Percentiles rank a stretch among this genome's conserved stretches.
Conservation (phyloP, 2,888 invertebrate genomes). For the Drosophila macrospina region DNA sequence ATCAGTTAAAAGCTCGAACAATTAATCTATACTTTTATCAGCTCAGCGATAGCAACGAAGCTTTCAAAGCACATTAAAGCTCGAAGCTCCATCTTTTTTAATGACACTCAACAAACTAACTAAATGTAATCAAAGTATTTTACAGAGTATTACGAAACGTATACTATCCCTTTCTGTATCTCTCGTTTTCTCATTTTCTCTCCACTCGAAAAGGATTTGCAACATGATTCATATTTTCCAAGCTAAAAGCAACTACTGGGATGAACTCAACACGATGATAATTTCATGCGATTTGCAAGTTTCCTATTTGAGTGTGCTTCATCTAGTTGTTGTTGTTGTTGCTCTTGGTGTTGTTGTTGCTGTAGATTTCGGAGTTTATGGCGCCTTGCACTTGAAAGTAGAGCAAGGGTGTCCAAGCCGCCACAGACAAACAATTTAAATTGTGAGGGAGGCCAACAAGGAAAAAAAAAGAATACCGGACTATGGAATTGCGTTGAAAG, state of each 20-base stretch:
- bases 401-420: slow-evolving; percentile 48
- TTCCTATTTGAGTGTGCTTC: slow-evolving; percentile 22
- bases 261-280: slow-evolving; percentile 48
- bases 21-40: too few relatives aligned
- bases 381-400: slow-evolving; percentile 59
- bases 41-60: too few relatives aligned
- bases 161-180: too few relatives aligned
- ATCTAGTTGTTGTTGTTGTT: slow-evolving; percentile 8
- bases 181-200: too few relatives aligned
- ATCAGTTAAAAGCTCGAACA: too few relatives aligned
- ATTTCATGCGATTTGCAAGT: slow-evolving; percentile 53
- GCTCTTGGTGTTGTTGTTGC: slow-evolving; percentile 24
- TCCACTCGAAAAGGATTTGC: not conserved
- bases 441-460: slow-evolving; percentile 53
- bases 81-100: too few relatives aligned
- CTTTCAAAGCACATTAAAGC: too few relatives aligned
- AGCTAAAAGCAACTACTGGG: slow-evolving; percentile 20
- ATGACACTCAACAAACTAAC: too few relatives aligned
- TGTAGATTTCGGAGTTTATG: slow-evolving; percentile 56
- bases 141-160: too few relatives aligned
- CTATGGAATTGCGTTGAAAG: slow-evolving; percentile 74
- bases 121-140: too few relatives aligned
- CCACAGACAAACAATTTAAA: slow-evolving; percentile 75
- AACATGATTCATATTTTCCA: slow-evolving; percentile 11
- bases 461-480: slow-evolving; percentile 23